Conservation (phyloP, 2,888 invertebrate species). For the Ormyrus rosae region DNA sequence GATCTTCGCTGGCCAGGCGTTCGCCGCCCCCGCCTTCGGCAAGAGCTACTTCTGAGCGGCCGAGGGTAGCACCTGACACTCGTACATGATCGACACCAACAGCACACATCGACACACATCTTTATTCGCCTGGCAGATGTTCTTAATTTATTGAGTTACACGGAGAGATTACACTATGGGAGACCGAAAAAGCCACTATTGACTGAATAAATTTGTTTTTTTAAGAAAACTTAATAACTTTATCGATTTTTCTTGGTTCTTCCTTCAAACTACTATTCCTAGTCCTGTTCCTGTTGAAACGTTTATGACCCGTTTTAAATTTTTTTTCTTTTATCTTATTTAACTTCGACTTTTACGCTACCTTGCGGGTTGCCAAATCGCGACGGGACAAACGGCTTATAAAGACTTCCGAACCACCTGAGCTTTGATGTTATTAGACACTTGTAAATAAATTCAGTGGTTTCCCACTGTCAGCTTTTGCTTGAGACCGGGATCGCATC, state of each 20-base stretch:
- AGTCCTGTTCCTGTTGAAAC: background rate
- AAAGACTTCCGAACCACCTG: slow-evolving; percentile 4
- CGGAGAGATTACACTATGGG: slow-evolving; percentile 10
- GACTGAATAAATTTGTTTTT: slow-evolving; percentile 48
- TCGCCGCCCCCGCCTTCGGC: slow-evolving; percentile 57
- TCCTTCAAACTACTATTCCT: background rate
- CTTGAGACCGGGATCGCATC: no score
- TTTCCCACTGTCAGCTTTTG: no score
- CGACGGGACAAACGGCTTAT: slow-evolving; percentile 4
- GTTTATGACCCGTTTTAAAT: background rate
- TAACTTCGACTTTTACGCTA: background rate
- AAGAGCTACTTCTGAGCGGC: slow-evolving; percentile 48
- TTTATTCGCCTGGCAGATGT: slow-evolving; percentile 23
- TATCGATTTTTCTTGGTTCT: background rate
- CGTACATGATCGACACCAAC: background rate
- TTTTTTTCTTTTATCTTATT: background rate
- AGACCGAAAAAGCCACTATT: background rate
- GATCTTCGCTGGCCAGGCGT: background rate
- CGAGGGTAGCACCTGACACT: background rate
- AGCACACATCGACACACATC: slow-evolving; percentile 6
- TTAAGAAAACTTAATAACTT: background rate
- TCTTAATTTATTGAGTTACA: slow-evolving; percentile 50
- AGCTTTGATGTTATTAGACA: slow-evolving; percentile 1
- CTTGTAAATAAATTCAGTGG: no score
- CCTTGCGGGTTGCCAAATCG: slow-evolving; percentile 1